Conservation (phyloP, 2,888 invertebrate species). For the Lysandra bellargus region DNA sequence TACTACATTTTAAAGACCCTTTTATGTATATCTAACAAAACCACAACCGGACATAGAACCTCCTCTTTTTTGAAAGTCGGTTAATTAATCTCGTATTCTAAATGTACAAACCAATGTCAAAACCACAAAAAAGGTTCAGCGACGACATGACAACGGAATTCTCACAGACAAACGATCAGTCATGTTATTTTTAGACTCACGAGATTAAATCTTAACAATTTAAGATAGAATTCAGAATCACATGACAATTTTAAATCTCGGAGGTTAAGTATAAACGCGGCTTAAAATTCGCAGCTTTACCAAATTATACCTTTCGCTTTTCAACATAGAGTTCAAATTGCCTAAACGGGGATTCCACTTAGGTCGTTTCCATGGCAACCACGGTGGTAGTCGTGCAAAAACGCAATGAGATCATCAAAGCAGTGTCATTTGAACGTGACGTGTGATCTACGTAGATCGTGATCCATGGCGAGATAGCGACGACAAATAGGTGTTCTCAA, state of each 20-base stretch:
- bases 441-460: constrained; percentile 47
- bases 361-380: neutral
- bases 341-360: neutral
- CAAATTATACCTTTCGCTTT: neutral
- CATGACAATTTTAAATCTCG: neutral
- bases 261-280: neutral
- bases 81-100: neutral
- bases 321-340: neutral
- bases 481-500: constrained; percentile 47
- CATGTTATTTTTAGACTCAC: neutral
- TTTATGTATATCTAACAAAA: too few species aligned
- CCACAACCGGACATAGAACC: too few species aligned
- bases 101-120: constrained; percentile 36
- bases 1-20: neutral
- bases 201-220: neutral
- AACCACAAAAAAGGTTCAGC: constrained; percentile 36
- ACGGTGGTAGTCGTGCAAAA: constrained; percentile 64
- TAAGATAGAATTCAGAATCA: neutral
- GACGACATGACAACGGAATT: constrained; percentile 45
- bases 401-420: constrained; percentile 72
- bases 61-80: too few species aligned
- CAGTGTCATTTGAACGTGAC: constrained; percentile 61
- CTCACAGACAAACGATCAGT: constrained; percentile 42
- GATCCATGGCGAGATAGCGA: constrained; percentile 47
- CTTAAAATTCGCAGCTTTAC: neutral